Evolutionary conservation across 1,140 invertebrate species (phyloP).

Genomic region (Rhagoletis pomonella): DNA sequence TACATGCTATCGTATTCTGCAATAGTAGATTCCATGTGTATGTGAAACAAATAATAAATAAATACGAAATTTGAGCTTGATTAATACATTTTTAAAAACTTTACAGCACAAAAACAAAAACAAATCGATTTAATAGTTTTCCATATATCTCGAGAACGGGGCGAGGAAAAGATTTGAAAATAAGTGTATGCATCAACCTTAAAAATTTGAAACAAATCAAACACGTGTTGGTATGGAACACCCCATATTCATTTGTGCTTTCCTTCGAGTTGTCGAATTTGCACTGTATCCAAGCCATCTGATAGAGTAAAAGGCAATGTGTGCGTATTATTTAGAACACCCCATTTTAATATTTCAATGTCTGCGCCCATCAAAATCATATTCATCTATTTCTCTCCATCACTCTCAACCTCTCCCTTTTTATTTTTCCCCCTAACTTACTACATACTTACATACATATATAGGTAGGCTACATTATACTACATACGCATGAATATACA

Average conservation of each 20-base stretch:
- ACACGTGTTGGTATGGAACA: background rate
- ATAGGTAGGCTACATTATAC: too few species aligned
- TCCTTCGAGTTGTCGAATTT: background rate
- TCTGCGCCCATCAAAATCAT: background rate
- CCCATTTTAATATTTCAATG: background rate
- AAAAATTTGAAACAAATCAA: too few species aligned
- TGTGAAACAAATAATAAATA: too few species aligned
- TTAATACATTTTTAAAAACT: too few species aligned
- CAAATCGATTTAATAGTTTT: too few species aligned
- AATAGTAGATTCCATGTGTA: too few species aligned
- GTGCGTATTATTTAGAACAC: background rate
- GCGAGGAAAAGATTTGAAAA: too few species aligned
- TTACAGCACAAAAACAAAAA: too few species aligned
- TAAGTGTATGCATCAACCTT: too few species aligned
- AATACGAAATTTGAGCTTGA: too few species aligned
- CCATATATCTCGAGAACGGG: too few species aligned
- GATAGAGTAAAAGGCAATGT: background rate
- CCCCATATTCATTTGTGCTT: background rate
- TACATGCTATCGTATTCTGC: too few species aligned
- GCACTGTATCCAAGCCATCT: background rate
- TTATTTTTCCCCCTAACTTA: background rate
- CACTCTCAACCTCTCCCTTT: background rate
- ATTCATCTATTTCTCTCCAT: background rate
- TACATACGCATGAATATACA: background rate
- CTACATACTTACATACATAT: background rate